Conservation (phyloP, 2,113 vertebrate species). For the Takifugu bimaculatus region DNA sequence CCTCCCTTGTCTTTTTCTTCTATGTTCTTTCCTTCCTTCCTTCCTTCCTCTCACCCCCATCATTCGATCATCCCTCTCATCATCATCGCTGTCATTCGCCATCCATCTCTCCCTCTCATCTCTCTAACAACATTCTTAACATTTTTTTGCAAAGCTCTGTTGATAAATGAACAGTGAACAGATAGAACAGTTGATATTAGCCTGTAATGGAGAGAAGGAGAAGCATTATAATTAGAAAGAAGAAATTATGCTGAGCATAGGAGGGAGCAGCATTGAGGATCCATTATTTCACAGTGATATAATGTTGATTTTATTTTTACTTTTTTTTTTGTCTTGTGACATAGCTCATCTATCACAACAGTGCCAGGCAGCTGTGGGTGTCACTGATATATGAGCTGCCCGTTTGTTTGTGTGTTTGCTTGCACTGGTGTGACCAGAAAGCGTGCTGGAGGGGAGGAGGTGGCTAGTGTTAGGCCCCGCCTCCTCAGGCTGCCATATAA, state of each 20-base stretch:
- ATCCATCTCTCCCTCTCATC: slow-evolving; percentile 39
- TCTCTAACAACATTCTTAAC: slow-evolving; percentile 46
- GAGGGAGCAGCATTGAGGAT: slow-evolving; percentile 24
- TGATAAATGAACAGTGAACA: slow-evolving; percentile 5
- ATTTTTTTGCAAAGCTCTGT: slow-evolving; percentile 31
- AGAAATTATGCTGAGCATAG: slow-evolving; percentile 30
- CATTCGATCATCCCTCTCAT: slow-evolving; percentile 57
- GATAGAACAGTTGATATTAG: slow-evolving; percentile 11
- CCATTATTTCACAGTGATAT: slow-evolving; percentile 28
- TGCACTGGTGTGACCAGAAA: slow-evolving; percentile 42
- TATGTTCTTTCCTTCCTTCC: slow-evolving; percentile 31
- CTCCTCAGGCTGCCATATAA: slow-evolving; percentile 55
- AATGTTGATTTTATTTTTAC: slow-evolving; percentile 37
- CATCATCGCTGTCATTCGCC: slow-evolving; percentile 62
- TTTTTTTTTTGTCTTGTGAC: slow-evolving; percentile 15
- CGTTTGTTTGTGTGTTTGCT: slow-evolving; percentile 34
- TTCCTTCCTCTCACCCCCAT: slow-evolving; percentile 20
- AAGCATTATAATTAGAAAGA: slow-evolving; percentile 40
- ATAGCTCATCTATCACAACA: slow-evolving; percentile 25
- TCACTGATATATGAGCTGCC: background rate
- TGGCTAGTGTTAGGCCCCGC: slow-evolving; percentile 47
- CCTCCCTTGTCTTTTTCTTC: slow-evolving; percentile 29
- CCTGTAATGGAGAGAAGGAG: slow-evolving; percentile 29
- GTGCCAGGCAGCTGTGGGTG: background rate
- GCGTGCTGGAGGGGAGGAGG: slow-evolving; percentile 39